Evolutionary conservation across 92 coral and sea anemone species (phyloP).

Genomic region (Epizoanthus rinbou): DNA sequence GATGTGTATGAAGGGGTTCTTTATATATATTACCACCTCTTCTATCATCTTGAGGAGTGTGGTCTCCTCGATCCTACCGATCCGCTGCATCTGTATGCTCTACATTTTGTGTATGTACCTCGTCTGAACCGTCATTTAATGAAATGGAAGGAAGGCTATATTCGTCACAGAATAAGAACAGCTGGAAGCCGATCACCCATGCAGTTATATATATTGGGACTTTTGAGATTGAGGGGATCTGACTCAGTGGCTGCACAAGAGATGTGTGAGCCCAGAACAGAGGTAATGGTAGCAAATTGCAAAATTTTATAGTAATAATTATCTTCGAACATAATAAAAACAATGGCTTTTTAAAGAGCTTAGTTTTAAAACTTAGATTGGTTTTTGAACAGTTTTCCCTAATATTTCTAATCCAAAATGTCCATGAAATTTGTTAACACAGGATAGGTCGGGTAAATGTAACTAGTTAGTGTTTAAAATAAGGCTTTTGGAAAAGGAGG

Average conservation of each 20-base stretch:
- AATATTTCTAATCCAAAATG: too few relatives aligned
- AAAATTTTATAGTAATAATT: too few relatives aligned
- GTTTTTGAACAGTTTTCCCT: too few relatives aligned
- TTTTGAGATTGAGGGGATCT: slow-evolving; percentile 49
- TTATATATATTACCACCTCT: slow-evolving; percentile 53
- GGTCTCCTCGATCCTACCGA: slow-evolving; percentile 53
- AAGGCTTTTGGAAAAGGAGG: too few relatives aligned
- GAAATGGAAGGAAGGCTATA: slow-evolving; percentile 59
- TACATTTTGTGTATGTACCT: slow-evolving; percentile 55
- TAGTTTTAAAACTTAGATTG: too few relatives aligned
- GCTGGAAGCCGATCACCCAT: slow-evolving; percentile 62
- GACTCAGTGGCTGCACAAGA: slow-evolving; percentile 49
- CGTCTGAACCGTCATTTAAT: slow-evolving; percentile 51
- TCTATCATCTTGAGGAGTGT: slow-evolving; percentile 58
- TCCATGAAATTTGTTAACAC: too few relatives aligned
- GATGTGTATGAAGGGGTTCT: slow-evolving; percentile 52
- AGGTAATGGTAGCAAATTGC: too few relatives aligned
- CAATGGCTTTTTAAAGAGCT: too few relatives aligned
- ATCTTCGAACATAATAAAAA: too few relatives aligned
- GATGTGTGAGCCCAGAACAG: not conserved
- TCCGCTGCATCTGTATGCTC: slow-evolving; percentile 38
- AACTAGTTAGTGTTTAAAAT: too few relatives aligned
- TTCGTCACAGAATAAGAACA: slow-evolving; percentile 56
- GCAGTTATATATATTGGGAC: slow-evolving; percentile 60
- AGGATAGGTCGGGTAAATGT: too few relatives aligned